Evolutionary conservation across 1,140 invertebrate species (phyloP).

Genomic region (Bombus affinis): DNA sequence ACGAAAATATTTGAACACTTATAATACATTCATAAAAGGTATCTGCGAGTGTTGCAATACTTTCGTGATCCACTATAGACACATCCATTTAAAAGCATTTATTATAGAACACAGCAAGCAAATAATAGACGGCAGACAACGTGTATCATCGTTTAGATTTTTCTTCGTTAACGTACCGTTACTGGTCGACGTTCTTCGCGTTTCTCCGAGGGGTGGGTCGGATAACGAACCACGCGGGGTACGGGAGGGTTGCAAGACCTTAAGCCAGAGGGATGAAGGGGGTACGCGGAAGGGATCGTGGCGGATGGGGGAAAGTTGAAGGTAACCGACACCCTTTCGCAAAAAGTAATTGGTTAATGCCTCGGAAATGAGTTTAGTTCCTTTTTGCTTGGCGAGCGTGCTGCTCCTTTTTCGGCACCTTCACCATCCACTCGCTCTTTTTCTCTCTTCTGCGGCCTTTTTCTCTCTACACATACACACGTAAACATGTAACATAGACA

Average conservation of each 20-base stretch:
- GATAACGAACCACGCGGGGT: constrained; percentile 61
- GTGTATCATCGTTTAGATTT: constrained; percentile 62
- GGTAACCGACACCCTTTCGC: constrained; percentile 80
- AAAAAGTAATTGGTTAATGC: constrained; percentile 83
- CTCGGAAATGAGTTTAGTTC: constrained; percentile 82
- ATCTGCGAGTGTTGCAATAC: no score
- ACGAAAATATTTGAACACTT: no score
- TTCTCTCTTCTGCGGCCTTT: constrained; percentile 49
- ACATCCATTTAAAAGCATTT: not conserved
- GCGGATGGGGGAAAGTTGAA: constrained; percentile 68
- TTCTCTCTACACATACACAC: constrained; percentile 37
- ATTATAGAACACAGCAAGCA: not conserved
- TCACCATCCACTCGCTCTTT: constrained; percentile 42
- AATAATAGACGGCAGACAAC: not conserved
- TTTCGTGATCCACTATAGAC: no score
- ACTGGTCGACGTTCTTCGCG: constrained; percentile 28
- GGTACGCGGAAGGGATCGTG: constrained; percentile 46
- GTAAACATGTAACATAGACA: constrained; percentile 1
- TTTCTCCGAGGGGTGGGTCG: constrained; percentile 54
- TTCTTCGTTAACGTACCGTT: constrained; percentile 68
- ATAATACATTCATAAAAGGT: no score
- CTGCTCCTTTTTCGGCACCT: constrained; percentile 69
- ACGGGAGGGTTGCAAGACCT: not conserved
- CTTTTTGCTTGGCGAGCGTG: constrained; percentile 74
- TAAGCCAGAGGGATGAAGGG: constrained; percentile 18